phyloP scores from a whole-genome alignment of 2,888 invertebrate genomes.

The Baronia brevicornis region DNA sequence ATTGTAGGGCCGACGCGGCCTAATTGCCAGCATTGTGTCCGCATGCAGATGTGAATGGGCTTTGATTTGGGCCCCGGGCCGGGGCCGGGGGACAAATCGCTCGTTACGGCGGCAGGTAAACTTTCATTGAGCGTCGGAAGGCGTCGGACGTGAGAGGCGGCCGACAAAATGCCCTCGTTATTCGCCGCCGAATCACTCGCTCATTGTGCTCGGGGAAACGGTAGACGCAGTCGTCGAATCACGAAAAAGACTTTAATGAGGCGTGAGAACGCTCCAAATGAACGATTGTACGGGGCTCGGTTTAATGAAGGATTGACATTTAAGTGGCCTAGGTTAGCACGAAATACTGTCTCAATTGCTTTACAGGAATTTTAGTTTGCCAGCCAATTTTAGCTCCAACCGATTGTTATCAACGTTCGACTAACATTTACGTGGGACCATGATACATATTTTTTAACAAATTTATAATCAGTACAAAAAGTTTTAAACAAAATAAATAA shows the following conservation, averaged over 20 bases:
- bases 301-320: slow-evolving; percentile 70
- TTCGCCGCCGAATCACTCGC: slow-evolving; percentile 75
- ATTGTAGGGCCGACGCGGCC: slow-evolving; percentile 70
- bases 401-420: no score
- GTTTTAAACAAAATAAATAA: no score
- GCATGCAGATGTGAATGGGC: slow-evolving; percentile 77
- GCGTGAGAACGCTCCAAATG: slow-evolving; percentile 72
- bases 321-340: slow-evolving; percentile 56
- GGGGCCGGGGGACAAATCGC: slow-evolving; percentile 74
- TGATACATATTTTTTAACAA: no score
- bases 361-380: no score
- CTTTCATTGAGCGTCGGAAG: slow-evolving; percentile 76
- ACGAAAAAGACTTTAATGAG: slow-evolving; percentile 75
- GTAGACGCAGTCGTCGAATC: slow-evolving; percentile 72
- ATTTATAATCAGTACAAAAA: no score
- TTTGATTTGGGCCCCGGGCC: slow-evolving; percentile 72
- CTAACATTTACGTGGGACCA: no score
- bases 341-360: no score
- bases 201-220: slow-evolving; percentile 74
- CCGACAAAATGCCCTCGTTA: slow-evolving; percentile 76
- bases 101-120: slow-evolving; percentile 76
- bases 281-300: slow-evolving; percentile 62
- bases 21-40: slow-evolving; percentile 77
- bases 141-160: slow-evolving; percentile 74
- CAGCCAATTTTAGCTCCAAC: no score